Evolutionary conservation across 2,888 invertebrate species (phyloP), one percentile per base, ranked within the genome.

Genomic region (Drosophila fulvimacula): DNA sequence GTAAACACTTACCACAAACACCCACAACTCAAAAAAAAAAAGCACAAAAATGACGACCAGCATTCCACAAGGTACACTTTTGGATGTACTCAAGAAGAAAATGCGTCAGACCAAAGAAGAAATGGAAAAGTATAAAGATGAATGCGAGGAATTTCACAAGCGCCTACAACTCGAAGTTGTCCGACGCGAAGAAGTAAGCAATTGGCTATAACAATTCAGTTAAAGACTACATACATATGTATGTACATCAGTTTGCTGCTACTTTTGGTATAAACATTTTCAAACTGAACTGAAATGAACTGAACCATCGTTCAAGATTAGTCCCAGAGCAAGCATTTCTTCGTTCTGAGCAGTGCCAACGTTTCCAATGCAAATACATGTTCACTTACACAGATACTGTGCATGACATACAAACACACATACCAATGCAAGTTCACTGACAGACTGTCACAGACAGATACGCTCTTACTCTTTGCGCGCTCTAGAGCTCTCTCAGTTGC

Each of bases 101-200:
- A 99, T 99, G 99, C 95, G 98, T 90, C 98, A 98, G 94, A 97
- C 98, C 91, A 98, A 98, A 94, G 98, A 98, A 93, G 99, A 99
- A 95, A 97, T 98, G 96, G 99, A 99, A 93, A 96, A 97, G 93
- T 98, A 97, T 94, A 98, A 97, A 94, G 99, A 99, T 93, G 98
- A 98, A 93, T 97, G 97, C 93, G 98, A 98, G 93, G 98, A 98
- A 93, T 97, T 96, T 93, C 97, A 97, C 93, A 97, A 98, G 95
- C 96, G 97, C 93, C 95, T 98, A 93, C 98, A 98, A 94, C 95
- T 97, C 93, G 98, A 98, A 95, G 95, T 97, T 93, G 96, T 97
- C 95, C 96, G 98, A 93, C 96, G 98, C 93, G 98, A 98, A 95
- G 98, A 98, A 97, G 98, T 98, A 96, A 97, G 98, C 93, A 41